These are phyloP conservation scores for Decapterus maruadsi DNA, from an alignment of 2,797 vertebrate species.

Conservation along the genomic window DNA sequence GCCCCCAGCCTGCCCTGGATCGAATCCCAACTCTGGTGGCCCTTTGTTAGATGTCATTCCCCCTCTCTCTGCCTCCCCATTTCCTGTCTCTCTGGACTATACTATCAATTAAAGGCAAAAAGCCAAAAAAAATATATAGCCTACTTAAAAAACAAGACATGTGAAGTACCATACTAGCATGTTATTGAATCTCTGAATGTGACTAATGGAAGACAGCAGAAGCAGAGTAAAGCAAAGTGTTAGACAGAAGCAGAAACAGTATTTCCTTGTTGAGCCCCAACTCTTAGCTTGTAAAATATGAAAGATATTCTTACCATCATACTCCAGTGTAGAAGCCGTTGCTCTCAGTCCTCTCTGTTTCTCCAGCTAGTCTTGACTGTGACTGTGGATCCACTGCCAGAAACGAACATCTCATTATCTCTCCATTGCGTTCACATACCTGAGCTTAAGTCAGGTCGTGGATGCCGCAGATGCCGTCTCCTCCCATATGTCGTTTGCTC, in stretches of 20 bases:
- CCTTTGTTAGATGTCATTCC: too few species aligned
- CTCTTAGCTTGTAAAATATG: not conserved
- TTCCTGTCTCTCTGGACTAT: too few species aligned
- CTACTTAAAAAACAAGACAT: not conserved
- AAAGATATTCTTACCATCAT: slow-evolving; percentile 55
- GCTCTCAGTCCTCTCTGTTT: not conserved
- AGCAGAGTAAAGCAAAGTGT: not conserved
- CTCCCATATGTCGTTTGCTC: slow-evolving; percentile 13
- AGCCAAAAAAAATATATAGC: too few species aligned
- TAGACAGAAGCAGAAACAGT: not conserved
- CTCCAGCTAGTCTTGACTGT: not conserved
- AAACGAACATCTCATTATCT: not conserved
- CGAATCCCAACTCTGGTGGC: too few species aligned
- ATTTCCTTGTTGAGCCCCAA: not conserved
- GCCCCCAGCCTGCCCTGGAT: too few species aligned
- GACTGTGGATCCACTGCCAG: not conserved
- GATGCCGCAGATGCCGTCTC: slow-evolving; percentile 7
- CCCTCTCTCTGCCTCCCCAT: too few species aligned
- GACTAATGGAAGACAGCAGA: not conserved
- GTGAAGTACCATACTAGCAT: not conserved
- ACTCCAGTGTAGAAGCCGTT: not conserved
- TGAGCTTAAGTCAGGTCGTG: not conserved
- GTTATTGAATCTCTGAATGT: slow-evolving; percentile 1
- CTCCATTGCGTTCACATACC: not conserved
- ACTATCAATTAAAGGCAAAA: too few species aligned